A percentile compares a stretch with the other conserved stretches of the same genome.
These are phyloP conservation scores for Loriculus beryllinus DNA, from an alignment of 2,797 vertebrate species.

Conservation along the genomic window DNA sequence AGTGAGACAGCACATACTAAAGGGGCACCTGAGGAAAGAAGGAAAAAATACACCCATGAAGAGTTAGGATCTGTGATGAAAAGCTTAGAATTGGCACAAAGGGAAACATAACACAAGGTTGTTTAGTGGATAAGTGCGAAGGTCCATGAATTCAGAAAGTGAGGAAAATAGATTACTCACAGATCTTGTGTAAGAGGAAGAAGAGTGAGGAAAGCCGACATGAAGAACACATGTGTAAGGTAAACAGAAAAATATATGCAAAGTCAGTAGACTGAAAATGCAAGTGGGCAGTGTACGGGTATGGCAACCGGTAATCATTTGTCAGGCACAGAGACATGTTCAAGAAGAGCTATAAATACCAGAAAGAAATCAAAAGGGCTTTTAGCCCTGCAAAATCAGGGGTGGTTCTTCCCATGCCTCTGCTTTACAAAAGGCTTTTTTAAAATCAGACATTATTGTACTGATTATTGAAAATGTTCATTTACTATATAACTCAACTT, in stretches of 20 bases:
- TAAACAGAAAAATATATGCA: neutral
- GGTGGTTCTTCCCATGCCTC: neutral
- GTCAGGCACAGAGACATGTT: neutral
- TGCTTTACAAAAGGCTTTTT: conserved; percentile 33
- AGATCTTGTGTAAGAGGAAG: neutral
- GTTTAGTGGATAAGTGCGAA: neutral
- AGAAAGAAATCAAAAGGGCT: conserved; percentile 29
- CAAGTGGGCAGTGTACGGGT: neutral
- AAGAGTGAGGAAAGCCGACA: neutral
- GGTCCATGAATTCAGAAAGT: neutral
- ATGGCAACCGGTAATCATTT: neutral
- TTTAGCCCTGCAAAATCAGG: conserved; percentile 11
- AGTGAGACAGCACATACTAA: neutral
- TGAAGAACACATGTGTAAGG: neutral
- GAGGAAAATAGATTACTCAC: neutral
- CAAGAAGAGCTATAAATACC: conserved; percentile 45
- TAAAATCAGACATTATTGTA: conserved; percentile 60
- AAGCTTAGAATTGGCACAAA: neutral
- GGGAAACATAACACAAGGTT: neutral
- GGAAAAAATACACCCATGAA: neutral
- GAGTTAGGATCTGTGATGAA: neutral
- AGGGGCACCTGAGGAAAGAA: neutral
- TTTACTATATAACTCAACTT: conserved; percentile 62
- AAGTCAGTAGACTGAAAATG: neutral
- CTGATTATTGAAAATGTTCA: conserved; percentile 56